A percentile compares a stretch with the other conserved stretches of the same genome.
Conservation (phyloP, 2,888 invertebrate species). For the Chloroclystis v-ata region DNA sequence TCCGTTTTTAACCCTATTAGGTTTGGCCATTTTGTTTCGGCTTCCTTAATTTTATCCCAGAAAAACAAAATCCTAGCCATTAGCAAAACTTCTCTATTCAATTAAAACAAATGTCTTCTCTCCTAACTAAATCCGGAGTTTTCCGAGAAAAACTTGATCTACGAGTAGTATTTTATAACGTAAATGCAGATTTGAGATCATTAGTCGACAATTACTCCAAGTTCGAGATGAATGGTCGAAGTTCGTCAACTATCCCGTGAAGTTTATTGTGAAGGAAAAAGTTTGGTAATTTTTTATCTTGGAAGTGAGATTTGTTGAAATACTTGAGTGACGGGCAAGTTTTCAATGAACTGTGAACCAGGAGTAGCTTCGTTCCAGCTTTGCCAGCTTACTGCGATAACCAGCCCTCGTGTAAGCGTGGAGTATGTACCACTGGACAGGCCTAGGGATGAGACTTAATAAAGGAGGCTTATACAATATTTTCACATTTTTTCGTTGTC, state of each 20-base stretch:
- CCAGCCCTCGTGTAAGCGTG: no score
- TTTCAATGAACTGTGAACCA: not conserved
- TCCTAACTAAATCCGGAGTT: constrained; percentile 11
- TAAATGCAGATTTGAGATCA: constrained; percentile 33
- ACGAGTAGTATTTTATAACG: not conserved
- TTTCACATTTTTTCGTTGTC: no score
- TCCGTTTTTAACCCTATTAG: not conserved
- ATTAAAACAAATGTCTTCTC: constrained; percentile 11
- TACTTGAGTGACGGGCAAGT: not conserved
- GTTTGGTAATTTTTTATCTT: constrained; percentile 18
- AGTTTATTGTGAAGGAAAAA: constrained; percentile 10
- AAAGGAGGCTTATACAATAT: no score
- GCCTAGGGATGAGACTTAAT: no score
- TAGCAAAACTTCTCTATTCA: not conserved
- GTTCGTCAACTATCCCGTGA: constrained; percentile 37
- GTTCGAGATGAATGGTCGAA: constrained; percentile 41
- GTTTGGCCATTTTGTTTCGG: no score
- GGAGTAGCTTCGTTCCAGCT: no score
- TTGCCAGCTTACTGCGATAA: no score
- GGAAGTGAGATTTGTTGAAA: not conserved
- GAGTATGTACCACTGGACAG: no score
- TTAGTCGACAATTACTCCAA: constrained; percentile 45
- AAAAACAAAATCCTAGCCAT: no score
- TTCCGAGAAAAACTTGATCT: constrained; percentile 6
- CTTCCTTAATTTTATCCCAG: no score